Percentiles rank a stretch among this genome's conserved stretches.
Evolutionary conservation across 1,140 invertebrate species (phyloP).

Genomic region (Mya arenaria): DNA sequence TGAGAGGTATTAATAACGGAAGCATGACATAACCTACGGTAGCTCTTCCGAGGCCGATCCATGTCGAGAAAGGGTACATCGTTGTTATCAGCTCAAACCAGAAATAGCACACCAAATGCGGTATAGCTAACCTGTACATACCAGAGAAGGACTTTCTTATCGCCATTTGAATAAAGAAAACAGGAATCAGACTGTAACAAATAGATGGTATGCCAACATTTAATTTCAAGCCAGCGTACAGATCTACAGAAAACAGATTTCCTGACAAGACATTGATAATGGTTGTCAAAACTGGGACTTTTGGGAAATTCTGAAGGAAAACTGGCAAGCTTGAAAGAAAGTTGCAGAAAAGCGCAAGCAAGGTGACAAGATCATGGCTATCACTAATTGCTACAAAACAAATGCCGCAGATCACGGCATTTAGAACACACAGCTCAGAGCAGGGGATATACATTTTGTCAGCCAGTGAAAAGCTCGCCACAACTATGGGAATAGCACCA

Average conservation of each 20-base stretch:
- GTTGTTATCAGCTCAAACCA: conserved; percentile 88
- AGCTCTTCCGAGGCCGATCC: conserved; percentile 89
- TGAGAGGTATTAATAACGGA: conserved; percentile 71
- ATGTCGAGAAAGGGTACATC: conserved; percentile 84
- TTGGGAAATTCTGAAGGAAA: conserved; percentile 86
- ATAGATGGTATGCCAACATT: conserved; percentile 85
- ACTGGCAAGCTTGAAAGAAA: conserved; percentile 91
- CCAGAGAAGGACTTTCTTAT: conserved; percentile 88
- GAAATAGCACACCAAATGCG: conserved; percentile 92
- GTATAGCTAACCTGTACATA: conserved; percentile 88
- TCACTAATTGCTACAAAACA: conserved; percentile 87
- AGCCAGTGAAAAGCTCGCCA: conserved; percentile 89
- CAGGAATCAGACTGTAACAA: conserved; percentile 89
- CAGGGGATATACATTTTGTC: conserved; percentile 90
- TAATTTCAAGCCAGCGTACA: conserved; percentile 66
- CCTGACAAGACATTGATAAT: conserved; percentile 63
- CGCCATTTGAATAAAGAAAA: conserved; percentile 88
- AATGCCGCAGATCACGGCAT: conserved; percentile 87
- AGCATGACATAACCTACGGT: conserved; percentile 83
- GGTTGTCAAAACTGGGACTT: conserved; percentile 65
- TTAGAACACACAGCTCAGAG: conserved; percentile 90
- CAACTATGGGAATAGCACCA: conserved; percentile 87
- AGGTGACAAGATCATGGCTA: conserved; percentile 87
- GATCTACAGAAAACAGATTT: conserved; percentile 66
- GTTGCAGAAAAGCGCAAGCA: conserved; percentile 90